Conservation (phyloP, 2,888 invertebrate genomes). For the Polydrusus pterygomalis region DNA sequence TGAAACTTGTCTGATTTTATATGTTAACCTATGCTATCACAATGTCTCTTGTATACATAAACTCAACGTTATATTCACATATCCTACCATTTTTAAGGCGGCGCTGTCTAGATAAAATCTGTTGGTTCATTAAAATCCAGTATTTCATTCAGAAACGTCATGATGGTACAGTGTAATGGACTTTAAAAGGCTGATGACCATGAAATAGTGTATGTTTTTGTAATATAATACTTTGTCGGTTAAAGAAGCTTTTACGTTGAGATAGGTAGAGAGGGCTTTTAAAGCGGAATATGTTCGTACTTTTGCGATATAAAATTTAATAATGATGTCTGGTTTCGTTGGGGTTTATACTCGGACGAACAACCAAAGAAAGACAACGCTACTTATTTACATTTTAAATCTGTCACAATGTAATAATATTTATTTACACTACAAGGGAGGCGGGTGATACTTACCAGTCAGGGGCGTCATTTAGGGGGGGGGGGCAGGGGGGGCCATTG, state of each 20-base stretch:
- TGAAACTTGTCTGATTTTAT: not conserved
- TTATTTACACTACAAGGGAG: no score
- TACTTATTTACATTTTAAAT: no score
- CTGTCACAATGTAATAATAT: no score
- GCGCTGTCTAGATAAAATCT: conserved; percentile 44
- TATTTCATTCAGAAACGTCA: conserved; percentile 48
- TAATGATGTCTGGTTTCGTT: no score
- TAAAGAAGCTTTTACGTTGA: conserved; percentile 1
- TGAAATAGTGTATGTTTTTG: conserved; percentile 25
- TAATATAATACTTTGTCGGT: conserved; percentile 6
- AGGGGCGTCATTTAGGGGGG: no score
- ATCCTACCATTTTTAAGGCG: conserved; percentile 23
- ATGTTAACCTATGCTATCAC: not conserved
- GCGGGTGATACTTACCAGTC: no score
- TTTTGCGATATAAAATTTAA: no score
- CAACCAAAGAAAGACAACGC: no score
- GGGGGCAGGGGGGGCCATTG: no score
- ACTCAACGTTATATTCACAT: conserved; percentile 13
- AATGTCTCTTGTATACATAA: conserved; percentile 7
- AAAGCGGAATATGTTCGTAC: not conserved
- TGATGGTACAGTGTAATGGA: conserved; percentile 46
- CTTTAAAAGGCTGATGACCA: conserved; percentile 49
- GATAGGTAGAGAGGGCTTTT: not conserved
- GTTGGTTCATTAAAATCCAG: conserved; percentile 45
- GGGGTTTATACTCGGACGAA: no score